Percentiles rank a stretch among this genome's conserved stretches.
phyloP scores from a whole-genome alignment of 2,888 invertebrate species.

The Cactoblastis cactorum region DNA sequence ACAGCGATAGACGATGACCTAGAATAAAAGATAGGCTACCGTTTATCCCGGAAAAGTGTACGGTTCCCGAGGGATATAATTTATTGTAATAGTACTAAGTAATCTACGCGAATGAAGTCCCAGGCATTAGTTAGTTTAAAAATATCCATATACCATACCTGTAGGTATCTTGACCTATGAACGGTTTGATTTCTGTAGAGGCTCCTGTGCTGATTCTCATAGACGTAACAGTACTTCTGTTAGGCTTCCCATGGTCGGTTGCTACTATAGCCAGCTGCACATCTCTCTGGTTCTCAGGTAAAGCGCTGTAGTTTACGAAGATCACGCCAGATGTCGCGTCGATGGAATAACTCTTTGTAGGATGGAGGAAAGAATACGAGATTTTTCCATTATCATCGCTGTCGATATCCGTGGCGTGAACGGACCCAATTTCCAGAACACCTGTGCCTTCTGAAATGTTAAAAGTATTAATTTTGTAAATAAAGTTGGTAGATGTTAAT shows the following conservation, averaged over 20 bases:
- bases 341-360: slow-evolving; percentile 87
- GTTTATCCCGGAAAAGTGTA: no score
- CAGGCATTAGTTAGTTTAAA: no score
- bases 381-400: slow-evolving; percentile 89
- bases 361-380: slow-evolving; percentile 85
- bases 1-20: no score
- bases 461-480: no score
- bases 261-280: slow-evolving; percentile 91
- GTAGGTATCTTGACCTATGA: slow-evolving; percentile 86
- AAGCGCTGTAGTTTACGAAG: slow-evolving; percentile 87
- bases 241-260: slow-evolving; percentile 89
- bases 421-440: slow-evolving; percentile 84
- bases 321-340: slow-evolving; percentile 87
- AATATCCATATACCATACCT: no score
- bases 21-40: no score
- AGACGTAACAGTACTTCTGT: slow-evolving; percentile 84
- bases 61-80: no score
- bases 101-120: no score
- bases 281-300: slow-evolving; percentile 81
- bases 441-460: slow-evolving; percentile 80
- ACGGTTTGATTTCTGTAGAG: slow-evolving; percentile 81
- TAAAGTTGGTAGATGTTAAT: no score
- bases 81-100: no score
- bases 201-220: slow-evolving; percentile 86
- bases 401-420: slow-evolving; percentile 93